Percentiles rank a stretch among this genome's conserved stretches.
Conservation (phyloP, 2,797 vertebrate genomes). For the Channa striata region DNA sequence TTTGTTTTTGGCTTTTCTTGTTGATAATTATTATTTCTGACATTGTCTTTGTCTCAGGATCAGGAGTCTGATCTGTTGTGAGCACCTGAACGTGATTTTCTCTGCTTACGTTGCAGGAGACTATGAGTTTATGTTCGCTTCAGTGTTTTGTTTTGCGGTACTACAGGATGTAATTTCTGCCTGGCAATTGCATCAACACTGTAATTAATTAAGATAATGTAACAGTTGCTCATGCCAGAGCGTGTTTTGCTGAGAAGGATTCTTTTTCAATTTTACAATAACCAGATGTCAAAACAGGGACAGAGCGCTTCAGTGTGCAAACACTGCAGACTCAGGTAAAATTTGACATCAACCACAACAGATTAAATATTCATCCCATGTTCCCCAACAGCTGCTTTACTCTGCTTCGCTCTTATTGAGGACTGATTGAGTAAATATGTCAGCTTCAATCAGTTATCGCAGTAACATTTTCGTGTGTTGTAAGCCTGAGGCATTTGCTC, state of each 20-base stretch:
- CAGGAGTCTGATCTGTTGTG: too few relatives aligned
- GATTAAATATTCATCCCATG: conserved; percentile 42
- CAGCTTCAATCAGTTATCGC: conserved; percentile 37
- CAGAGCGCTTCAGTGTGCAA: conserved; percentile 1
- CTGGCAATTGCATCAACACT: background rate
- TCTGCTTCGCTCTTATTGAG: conserved; percentile 15
- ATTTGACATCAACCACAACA: conserved; percentile 40
- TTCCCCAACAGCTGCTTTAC: conserved; percentile 35
- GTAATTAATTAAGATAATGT: conserved; percentile 12
- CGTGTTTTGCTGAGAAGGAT: background rate
- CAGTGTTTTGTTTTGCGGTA: background rate
- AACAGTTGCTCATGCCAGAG: background rate
- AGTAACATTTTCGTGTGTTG: conserved; percentile 14
- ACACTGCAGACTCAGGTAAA: conserved; percentile 15
- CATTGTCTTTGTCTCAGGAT: too few relatives aligned
- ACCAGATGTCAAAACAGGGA: conserved; percentile 32
- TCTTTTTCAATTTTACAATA: conserved; percentile 27
- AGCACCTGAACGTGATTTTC: too few relatives aligned
- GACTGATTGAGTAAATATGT: conserved; percentile 53
- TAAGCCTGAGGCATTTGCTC: background rate
- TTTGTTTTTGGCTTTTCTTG: too few relatives aligned
- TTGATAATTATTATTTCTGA: too few relatives aligned
- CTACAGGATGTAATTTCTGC: background rate
- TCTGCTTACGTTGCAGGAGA: background rate
- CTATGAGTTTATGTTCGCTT: background rate